phyloP scores from a whole-genome alignment of 92 coral and sea anemone genomes.

The Heteractis magnifica region DNA sequence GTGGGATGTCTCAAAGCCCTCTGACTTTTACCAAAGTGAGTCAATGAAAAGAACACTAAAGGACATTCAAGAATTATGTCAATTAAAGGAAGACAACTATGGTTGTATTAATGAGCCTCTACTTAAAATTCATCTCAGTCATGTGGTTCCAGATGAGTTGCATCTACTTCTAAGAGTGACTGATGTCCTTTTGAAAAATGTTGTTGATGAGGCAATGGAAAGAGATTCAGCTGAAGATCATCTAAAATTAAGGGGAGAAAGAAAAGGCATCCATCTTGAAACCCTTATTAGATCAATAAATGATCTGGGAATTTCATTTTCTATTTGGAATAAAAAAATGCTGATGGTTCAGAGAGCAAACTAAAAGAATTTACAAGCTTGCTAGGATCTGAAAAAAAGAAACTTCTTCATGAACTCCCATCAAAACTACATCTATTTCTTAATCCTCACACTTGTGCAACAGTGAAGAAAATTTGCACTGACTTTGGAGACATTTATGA shows the following conservation, averaged over 20 bases:
- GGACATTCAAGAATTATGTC: slow-evolving; percentile 15
- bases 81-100: slow-evolving; percentile 21
- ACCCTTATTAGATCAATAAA: slow-evolving; percentile 30
- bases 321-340: slow-evolving; percentile 5
- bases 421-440: background rate
- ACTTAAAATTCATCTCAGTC: slow-evolving; percentile 35
- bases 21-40: slow-evolving; percentile 30
- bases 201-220: slow-evolving; percentile 50
- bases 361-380: background rate
- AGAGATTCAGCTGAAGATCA: slow-evolving; percentile 51
- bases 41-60: slow-evolving; percentile 33
- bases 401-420: slow-evolving; percentile 2
- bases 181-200: slow-evolving; percentile 50
- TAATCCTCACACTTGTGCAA: background rate
- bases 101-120: slow-evolving; percentile 51
- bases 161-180: slow-evolving; percentile 52
- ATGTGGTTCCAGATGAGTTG: slow-evolving; percentile 58
- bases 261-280: slow-evolving; percentile 30
- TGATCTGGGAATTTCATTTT: background rate
- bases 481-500: background rate
- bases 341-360: background rate
- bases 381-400: background rate
- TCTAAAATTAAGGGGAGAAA: slow-evolving; percentile 11
- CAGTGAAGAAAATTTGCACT: background rate
- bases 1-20: slow-evolving; percentile 47